Evolutionary conservation across 2,888 invertebrate species (phyloP), one percentile per base, ranked within the genome.

Genomic region (Epirrhoe tristata): DNA sequence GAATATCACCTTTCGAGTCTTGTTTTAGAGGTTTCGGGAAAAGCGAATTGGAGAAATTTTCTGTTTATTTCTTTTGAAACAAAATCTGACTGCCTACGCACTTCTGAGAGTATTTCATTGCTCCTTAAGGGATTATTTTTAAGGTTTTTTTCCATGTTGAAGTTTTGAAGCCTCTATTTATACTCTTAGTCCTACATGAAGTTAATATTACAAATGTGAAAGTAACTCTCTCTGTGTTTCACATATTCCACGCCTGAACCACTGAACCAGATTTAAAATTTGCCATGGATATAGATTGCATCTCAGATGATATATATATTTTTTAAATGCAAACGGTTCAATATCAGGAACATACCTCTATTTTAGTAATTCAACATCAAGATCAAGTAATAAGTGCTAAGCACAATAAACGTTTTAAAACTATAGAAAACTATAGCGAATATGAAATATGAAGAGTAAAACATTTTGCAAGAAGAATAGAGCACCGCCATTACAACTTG

Each of bases 401-500:
- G 31, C n/a, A 17, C 1, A n/a, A 43, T 31, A 56, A 56, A 56
- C 31, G 14, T 51, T 56, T 55, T 48, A 36, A 48, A 39, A 58
- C 53, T 58, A n/a, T 10, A 70, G 69, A 69, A 68, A 58, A 71
- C 64, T 63, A 65, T 65, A n/a, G n/a, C n/a, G 63, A 66, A 72
- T n/a, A n/a, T n/a, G 70, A 70, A 66, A 69, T 72, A 70, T 67
- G 67, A 69, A 70, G 60, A 67, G 60, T 63, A 55, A 70, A 72
- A 69, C 66, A 63, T 48, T 62, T 66, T 51, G 56, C 50, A 62
- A 61, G 67, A 67, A 63, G 67, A 61, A 68, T 53, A 70, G 56
- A 46, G 54, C 39, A 64, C 12, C 31, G 53, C 63, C 65, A 70
- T 70, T 69, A 73, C 67, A 73, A 72, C 61, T 71, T 67, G 69